Evolutionary conservation across 2,888 invertebrate species (phyloP), one percentile per base, ranked within the genome.

Genomic region (Aethes cnicana): DNA sequence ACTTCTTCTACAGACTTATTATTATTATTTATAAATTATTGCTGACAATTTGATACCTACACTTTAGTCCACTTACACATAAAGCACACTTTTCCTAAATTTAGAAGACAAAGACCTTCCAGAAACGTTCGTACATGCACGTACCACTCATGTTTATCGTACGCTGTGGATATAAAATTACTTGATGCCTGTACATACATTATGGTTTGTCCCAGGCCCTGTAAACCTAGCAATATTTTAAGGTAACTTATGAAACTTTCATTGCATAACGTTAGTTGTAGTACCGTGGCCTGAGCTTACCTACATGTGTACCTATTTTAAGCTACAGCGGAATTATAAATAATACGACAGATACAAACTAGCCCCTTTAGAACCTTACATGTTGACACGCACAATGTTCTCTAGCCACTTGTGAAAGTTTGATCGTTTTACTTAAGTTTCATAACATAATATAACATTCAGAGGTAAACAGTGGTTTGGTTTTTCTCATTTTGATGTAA

Each of bases 161-260:
- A 50, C 36, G 28, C 41, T 35, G 28, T 35, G 36, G 14, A 23
- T 28, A 50, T 44, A 23, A 36, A 36, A 50, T 44, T 23, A 11
- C 43, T 42, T n/a, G 4, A 8, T 2, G 7, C 4, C 23, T 25
- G 12, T 20, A 21, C 16, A 21, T 28, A 46, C 3, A 12, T 9
- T 16, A n/a, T 37, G 16, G 14, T 50, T 43, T 30, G 50, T 50
- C 28, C 33, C 42, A 25, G 30, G 17, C 43, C 18, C 50, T 47
- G 36, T 18, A 18, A 30, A 28, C 25, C 23, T 12, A 17, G 8
- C 23, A 43, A 56, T 43, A 37, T 56, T 37, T 49, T 32, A 54
- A 47, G 43, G 33, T 48, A 53, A 28, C 36, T 41, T 53, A 43
- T 47, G 50, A 52, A 52, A 52, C 46, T 50, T 50, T 30, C 20